These are phyloP conservation scores for Troides helena DNA, from an alignment of 2,888 invertebrate species.

Conservation along the genomic window DNA sequence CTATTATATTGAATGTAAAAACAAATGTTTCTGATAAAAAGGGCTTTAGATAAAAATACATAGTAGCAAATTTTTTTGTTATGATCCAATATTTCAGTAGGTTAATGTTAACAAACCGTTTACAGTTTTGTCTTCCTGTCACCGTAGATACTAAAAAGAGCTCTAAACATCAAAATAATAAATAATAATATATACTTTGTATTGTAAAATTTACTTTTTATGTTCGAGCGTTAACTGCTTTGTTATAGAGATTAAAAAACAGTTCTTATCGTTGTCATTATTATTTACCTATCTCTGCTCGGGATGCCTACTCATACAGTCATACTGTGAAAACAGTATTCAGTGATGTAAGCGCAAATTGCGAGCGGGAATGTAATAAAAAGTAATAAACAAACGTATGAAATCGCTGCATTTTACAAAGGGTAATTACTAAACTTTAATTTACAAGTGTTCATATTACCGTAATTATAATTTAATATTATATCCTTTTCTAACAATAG, in stretches of 20 bases:
- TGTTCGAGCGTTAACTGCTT: not conserved
- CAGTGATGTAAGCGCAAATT: slow-evolving; percentile 4
- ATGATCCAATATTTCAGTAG: no score
- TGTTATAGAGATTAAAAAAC: not conserved
- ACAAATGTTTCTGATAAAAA: no score
- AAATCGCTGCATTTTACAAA: not conserved
- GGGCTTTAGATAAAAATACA: no score
- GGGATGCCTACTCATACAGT: not conserved
- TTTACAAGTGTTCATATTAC: not conserved
- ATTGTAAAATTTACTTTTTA: no score
- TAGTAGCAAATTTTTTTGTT: no score
- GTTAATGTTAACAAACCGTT: no score
- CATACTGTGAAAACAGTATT: not conserved
- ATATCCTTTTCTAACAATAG: not conserved
- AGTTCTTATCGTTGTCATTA: not conserved
- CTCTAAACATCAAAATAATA: no score
- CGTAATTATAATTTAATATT: not conserved
- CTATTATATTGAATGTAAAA: no score
- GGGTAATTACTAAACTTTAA: not conserved
- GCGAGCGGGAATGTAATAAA: slow-evolving; percentile 1
- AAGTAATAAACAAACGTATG: not conserved
- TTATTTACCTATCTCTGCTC: not conserved
- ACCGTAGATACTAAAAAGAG: no score
- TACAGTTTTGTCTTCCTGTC: no score
- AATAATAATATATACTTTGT: no score